Percentiles rank a stretch among this genome's conserved stretches.
Evolutionary conservation across 1,140 invertebrate species (phyloP).

Genomic region (Hyles vespertilio): DNA sequence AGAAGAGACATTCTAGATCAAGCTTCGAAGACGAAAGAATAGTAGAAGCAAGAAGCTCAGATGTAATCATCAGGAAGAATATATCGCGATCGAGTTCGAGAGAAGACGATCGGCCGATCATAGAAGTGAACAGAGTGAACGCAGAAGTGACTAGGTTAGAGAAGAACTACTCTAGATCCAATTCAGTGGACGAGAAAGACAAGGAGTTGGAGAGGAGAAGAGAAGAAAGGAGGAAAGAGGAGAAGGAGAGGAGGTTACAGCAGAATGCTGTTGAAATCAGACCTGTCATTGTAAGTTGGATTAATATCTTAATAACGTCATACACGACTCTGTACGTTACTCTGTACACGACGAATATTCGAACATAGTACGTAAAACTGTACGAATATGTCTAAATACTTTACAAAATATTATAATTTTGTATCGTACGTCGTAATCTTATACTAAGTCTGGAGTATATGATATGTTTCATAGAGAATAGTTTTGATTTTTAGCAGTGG

Average conservation of each 20-base stretch:
- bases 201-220: conserved; percentile 16
- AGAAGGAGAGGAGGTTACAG: conserved; percentile 24
- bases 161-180: conserved; percentile 42
- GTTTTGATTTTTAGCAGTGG: too few relatives aligned
- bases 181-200: conserved; percentile 45
- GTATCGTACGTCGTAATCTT: too few relatives aligned
- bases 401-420: too few relatives aligned
- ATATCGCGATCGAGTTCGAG: conserved; percentile 7
- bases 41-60: background rate
- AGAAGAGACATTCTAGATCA: conserved; percentile 15
- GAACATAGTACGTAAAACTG: too few relatives aligned
- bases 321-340: too few relatives aligned
- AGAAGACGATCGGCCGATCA: conserved; percentile 11
- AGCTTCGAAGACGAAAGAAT: conserved; percentile 9
- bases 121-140: conserved; percentile 30
- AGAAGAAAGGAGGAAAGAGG: conserved; percentile 25
- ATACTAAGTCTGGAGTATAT: too few relatives aligned
- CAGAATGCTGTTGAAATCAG: conserved; percentile 52
- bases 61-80: background rate
- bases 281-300: conserved; percentile 48
- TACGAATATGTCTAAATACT: too few relatives aligned
- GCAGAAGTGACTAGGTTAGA: conserved; percentile 45
- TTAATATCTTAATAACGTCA: too few relatives aligned
- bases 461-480: too few relatives aligned
- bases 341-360: too few relatives aligned